Conservation (phyloP, 2,113 vertebrate species). For the Clarias macrocephalus region DNA sequence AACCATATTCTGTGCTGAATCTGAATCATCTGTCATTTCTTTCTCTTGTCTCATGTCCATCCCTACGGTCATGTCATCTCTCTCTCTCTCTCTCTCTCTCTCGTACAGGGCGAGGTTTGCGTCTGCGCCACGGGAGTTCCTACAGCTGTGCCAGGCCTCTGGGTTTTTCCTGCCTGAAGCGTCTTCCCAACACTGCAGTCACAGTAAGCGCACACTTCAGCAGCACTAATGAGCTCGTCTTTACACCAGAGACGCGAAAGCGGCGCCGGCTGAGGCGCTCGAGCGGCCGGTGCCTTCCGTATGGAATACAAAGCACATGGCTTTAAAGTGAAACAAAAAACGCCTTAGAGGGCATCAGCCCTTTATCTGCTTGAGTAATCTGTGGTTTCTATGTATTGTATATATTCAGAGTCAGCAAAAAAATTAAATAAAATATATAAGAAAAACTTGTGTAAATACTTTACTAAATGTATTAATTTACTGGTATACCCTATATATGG, state of each 20-base stretch:
- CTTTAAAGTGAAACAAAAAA: neutral
- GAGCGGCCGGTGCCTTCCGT: neutral
- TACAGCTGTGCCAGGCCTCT: conserved; percentile 79
- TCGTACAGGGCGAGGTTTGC: conserved; percentile 80
- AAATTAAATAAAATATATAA: too few relatives aligned
- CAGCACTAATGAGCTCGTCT: neutral
- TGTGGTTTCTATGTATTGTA: too few relatives aligned
- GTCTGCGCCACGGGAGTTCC: conserved; percentile 79
- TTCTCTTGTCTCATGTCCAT: neutral
- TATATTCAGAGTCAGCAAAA: too few relatives aligned
- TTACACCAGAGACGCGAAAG: neutral
- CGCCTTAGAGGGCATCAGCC: neutral
- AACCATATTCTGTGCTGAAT: neutral
- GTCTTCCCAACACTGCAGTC: conserved; percentile 71
- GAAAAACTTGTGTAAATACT: too few relatives aligned
- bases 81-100: neutral
- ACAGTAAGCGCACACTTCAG: conserved; percentile 70
- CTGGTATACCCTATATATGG: too few relatives aligned
- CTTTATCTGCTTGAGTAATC: neutral
- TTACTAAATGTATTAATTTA: too few relatives aligned
- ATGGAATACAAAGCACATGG: neutral
- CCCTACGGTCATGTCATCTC: neutral
- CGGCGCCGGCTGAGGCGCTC: neutral
- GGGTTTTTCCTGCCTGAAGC: conserved; percentile 80
- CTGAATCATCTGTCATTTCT: neutral